Evolutionary conservation across 1,140 invertebrate species (phyloP).

Genomic region (Drosophila murphyi): DNA sequence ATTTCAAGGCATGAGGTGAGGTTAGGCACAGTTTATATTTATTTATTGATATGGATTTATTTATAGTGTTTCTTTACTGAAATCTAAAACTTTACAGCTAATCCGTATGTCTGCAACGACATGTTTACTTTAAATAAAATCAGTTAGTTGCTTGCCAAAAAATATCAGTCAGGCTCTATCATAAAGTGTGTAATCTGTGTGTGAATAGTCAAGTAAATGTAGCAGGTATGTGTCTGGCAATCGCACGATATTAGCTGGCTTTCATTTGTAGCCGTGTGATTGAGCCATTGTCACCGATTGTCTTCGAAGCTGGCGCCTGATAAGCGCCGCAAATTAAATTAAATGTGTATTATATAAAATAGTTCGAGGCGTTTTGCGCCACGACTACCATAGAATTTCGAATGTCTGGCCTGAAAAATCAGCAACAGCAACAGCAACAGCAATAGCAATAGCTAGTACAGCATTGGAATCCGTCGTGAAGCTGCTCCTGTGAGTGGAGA

Average conservation of each 20-base stretch:
- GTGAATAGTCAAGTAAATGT: not conserved
- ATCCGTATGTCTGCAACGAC: too few relatives aligned
- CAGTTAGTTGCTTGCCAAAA: not conserved
- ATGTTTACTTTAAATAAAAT: too few relatives aligned
- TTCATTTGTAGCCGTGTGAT: slow-evolving; percentile 58
- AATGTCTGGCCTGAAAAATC: slow-evolving; percentile 34
- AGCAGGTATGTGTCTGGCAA: slow-evolving; percentile 5
- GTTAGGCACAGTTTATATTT: too few relatives aligned
- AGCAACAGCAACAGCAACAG: slow-evolving; percentile 8
- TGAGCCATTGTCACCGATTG: slow-evolving; percentile 79
- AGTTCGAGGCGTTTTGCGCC: slow-evolving; percentile 41
- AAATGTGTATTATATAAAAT: slow-evolving; percentile 63
- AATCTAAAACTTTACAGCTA: too few relatives aligned
- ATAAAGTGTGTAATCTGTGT: not conserved
- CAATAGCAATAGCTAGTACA: not conserved
- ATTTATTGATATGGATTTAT: too few relatives aligned
- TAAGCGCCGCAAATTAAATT: slow-evolving; percentile 80
- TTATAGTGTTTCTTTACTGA: too few relatives aligned
- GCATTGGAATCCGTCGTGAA: slow-evolving; percentile 72
- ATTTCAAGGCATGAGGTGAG: too few relatives aligned
- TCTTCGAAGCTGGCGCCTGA: slow-evolving; percentile 69
- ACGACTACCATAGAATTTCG: slow-evolving; percentile 33
- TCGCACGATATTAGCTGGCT: slow-evolving; percentile 12
- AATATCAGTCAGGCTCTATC: not conserved
- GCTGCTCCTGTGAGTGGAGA: slow-evolving; percentile 41